Evolutionary conservation across 2,797 vertebrate species (phyloP), one percentile per base, ranked within the genome.

Genomic region (Parauchenoglanis ngamensis): DNA sequence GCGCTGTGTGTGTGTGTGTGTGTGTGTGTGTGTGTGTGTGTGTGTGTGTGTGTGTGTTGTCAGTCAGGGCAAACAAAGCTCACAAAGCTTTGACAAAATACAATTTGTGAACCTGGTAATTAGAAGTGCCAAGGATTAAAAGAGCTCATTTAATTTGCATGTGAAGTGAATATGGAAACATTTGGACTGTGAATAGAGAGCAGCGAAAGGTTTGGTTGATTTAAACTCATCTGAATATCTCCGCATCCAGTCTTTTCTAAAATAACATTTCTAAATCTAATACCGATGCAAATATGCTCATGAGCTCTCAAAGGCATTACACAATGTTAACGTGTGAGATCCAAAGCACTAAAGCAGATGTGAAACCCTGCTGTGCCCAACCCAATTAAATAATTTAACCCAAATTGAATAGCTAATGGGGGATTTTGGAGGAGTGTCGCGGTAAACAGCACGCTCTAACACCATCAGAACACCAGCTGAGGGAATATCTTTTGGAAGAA

Each of bases 91-190:
- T 68, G 35, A 85, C 72, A 73, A 77, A 86, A 86, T 85, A 82
- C 80, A 86, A 86, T 89, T 76, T 75, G 25, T 40, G 57, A 83
- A 63, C 49, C 31, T 79, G 31, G 84, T 87, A 87, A 89, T 87
- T 87, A 84, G 67, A 79, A 54, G 68, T 25, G 65, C 7, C 13
- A 73, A 54, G 72, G 86, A 79, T 82, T 87, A 84, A 23, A 44
- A 59, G 56, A 57, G 59, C 77, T 89, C 28, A 82, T 67, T 15
- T 40, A 70, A 76, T 82, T 82, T 67, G 87, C 78, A 76, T 88
- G 84, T 76, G 77, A 76, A 75, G 19, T 61, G 54, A 75, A 63
- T 17, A 75, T 7, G 25, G 59, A 81, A 86, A 57, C 85, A 82
- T 73, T 65, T 65, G 68, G 57, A 73, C 31, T 73, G 57, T 35